Percentiles rank a stretch among this genome's conserved stretches.
phyloP scores from a whole-genome alignment of 2,888 invertebrate species.

The Sipha maydis region DNA sequence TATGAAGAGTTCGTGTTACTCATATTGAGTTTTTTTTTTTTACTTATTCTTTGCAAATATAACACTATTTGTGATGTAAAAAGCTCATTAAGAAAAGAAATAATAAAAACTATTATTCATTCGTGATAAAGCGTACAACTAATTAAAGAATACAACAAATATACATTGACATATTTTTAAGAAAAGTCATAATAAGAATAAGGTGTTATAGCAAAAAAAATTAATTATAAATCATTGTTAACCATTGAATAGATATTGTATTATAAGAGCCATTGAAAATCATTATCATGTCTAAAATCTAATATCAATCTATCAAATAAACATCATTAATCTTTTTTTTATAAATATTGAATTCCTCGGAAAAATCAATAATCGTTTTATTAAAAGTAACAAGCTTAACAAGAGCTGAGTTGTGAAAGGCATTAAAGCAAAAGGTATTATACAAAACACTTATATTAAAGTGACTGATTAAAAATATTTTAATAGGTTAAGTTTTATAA shows the following conservation, averaged over 20 bases:
- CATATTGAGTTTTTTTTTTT: neutral
- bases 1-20: neutral
- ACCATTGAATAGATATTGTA: neutral
- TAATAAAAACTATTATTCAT: too few relatives aligned
- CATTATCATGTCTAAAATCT: slow-evolving; percentile 19
- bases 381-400: slow-evolving; percentile 10
- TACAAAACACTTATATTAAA: neutral
- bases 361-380: slow-evolving; percentile 38
- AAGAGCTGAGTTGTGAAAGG: slow-evolving; percentile 5
- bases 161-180: too few relatives aligned
- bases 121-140: too few relatives aligned
- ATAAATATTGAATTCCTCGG: slow-evolving; percentile 4
- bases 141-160: too few relatives aligned
- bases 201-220: neutral
- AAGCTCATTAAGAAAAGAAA: too few relatives aligned
- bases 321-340: slow-evolving; percentile 29
- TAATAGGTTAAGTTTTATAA: slow-evolving; percentile 26
- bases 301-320: slow-evolving; percentile 30
- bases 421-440: slow-evolving; percentile 11
- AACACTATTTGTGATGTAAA: too few relatives aligned
- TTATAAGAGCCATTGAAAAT: slow-evolving; percentile 1
- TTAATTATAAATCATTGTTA: neutral
- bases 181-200: too few relatives aligned
- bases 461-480: slow-evolving; percentile 25
- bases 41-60: neutral